Percentiles rank a stretch among this genome's conserved stretches.
phyloP scores from a whole-genome alignment of 2,888 invertebrate species.

The Caenorhabditis wallacei region DNA sequence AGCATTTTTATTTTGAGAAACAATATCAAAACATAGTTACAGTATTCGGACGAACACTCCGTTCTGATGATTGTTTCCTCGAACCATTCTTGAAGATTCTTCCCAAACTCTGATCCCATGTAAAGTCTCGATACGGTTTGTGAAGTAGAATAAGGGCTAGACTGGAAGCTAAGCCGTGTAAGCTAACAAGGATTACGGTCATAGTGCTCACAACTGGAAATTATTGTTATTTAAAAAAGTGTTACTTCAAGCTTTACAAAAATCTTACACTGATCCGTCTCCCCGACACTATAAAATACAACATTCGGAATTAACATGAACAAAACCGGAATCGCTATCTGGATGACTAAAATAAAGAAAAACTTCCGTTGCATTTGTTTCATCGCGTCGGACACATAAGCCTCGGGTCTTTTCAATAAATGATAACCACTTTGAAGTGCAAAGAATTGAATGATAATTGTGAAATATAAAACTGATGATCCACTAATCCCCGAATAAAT shows the following conservation, averaged over 20 bases:
- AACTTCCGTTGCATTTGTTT: constrained; percentile 6
- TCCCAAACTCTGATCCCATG: neutral
- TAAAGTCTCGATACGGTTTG: neutral
- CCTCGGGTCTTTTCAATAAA: neutral
- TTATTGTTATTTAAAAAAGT: neutral
- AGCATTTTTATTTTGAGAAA: no score
- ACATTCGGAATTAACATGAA: constrained; percentile 8
- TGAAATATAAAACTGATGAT: neutral
- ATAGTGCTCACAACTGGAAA: constrained; percentile 25
- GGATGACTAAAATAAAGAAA: constrained; percentile 6
- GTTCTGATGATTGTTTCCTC: neutral
- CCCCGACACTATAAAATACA: constrained; percentile 3
- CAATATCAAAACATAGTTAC: neutral
- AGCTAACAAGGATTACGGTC: constrained; percentile 9
- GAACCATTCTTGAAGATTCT: neutral
- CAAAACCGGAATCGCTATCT: constrained; percentile 3
- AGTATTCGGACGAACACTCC: neutral
- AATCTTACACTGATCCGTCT: constrained; percentile 1
- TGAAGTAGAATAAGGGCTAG: neutral
- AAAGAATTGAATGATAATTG: neutral
- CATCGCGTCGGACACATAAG: neutral
- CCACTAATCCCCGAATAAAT: neutral
- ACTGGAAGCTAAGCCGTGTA: constrained; percentile 4
- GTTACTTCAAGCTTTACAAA: constrained; percentile 7
- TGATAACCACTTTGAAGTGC: constrained; percentile 25